phyloP scores from a whole-genome alignment of 23 tunicate genomes.

The Clavelina lepadiformis region DNA sequence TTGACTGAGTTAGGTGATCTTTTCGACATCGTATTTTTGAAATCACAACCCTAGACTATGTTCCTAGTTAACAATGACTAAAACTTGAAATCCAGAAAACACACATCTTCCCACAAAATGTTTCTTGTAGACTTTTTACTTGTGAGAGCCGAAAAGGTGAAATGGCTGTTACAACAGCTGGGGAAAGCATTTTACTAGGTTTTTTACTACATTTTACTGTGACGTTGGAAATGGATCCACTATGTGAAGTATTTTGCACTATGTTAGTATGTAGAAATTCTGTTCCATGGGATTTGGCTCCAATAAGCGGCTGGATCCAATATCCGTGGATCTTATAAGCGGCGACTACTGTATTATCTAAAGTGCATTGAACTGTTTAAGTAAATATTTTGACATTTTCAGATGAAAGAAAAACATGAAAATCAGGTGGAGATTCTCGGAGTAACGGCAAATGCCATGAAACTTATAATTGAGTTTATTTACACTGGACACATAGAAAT shows the following conservation, averaged over 20 bases:
- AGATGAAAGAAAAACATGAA: too few species aligned
- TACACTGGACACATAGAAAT: neutral
- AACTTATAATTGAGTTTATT: neutral
- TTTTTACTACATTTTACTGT: too few species aligned
- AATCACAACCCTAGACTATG: constrained; percentile 7
- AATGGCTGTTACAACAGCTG: neutral
- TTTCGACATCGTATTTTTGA: neutral
- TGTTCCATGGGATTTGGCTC: constrained; percentile 12
- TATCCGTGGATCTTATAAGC: constrained; percentile 14
- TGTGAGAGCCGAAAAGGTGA: neutral
- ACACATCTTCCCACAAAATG: constrained; percentile 4
- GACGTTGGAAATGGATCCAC: constrained; percentile 9
- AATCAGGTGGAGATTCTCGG: too few species aligned
- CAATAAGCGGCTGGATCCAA: too few species aligned
- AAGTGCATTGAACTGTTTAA: too few species aligned
- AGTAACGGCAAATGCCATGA: neutral
- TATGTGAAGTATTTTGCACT: constrained; percentile 12
- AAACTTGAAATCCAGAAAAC: neutral
- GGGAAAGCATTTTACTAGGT: constrained; percentile 21
- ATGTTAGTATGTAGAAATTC: constrained; percentile 3
- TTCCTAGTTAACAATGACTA: constrained; percentile 6
- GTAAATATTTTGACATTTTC: too few species aligned
- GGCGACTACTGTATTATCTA: constrained; percentile 6
- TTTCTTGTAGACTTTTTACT: neutral
- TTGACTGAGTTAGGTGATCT: constrained; percentile 15